Evolutionary conservation across 2,113 vertebrate genomes (phyloP).

Genomic region (Ciconia stormi): DNA sequence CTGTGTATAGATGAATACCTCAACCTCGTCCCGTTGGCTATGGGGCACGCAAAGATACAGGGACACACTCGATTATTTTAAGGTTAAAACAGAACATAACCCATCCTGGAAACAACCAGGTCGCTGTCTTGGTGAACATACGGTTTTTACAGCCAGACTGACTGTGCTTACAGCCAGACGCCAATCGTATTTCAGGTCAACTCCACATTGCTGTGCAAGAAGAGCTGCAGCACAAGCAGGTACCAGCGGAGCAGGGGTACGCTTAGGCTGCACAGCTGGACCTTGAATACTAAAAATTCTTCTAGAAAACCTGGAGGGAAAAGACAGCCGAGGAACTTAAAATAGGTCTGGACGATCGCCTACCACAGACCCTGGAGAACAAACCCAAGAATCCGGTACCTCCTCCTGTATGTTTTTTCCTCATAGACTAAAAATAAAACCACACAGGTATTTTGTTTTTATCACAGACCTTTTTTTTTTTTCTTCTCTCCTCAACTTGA

Average conservation of each 20-base stretch:
- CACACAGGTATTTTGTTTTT: neutral
- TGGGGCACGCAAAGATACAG: neutral
- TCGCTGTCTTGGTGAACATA: neutral
- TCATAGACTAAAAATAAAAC: neutral
- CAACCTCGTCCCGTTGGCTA: neutral
- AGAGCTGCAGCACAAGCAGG: neutral
- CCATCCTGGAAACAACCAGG: neutral
- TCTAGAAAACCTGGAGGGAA: neutral
- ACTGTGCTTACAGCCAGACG: neutral
- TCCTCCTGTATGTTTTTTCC: neutral
- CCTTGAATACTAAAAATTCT: neutral
- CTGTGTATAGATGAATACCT: fast-evolving
- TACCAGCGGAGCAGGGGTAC: neutral
- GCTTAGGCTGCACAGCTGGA: neutral
- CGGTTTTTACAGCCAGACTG: fast-evolving
- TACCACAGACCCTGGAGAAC: neutral
- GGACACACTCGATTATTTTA: neutral
- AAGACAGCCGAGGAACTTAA: neutral
- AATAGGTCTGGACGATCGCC: neutral
- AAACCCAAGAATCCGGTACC: neutral
- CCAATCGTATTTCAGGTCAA: fast-evolving
- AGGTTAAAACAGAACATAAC: neutral
- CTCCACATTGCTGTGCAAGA: fast-evolving
- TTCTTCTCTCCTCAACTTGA: neutral
- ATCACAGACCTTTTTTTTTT: neutral